These are phyloP conservation scores for Melipona bicolor DNA, from an alignment of 2,888 invertebrate species.

Conservation along the genomic window DNA sequence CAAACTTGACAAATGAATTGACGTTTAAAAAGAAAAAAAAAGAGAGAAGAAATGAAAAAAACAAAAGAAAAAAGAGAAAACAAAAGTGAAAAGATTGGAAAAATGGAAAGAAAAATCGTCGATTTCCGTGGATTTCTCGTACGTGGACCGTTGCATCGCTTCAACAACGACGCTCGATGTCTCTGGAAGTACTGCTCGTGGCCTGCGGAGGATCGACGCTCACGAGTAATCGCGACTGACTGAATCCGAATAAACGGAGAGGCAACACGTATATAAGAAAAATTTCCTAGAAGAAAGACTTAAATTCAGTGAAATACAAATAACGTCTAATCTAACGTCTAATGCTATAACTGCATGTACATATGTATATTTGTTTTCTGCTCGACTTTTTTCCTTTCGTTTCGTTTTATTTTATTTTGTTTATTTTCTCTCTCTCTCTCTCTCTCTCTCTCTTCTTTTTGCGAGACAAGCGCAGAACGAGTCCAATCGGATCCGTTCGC, in stretches of 20 bases:
- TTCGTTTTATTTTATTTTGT: constrained; percentile 12
- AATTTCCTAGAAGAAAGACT: constrained; percentile 67
- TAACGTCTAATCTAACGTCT: constrained; percentile 5
- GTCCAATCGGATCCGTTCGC: background rate
- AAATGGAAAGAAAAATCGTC: background rate
- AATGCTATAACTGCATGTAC: constrained; percentile 16
- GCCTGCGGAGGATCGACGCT: background rate
- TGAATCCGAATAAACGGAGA: constrained; percentile 40
- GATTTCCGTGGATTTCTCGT: constrained; percentile 10
- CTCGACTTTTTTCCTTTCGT: background rate
- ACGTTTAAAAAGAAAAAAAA: background rate
- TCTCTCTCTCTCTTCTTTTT: constrained; percentile 25
- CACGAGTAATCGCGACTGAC: constrained; percentile 23
- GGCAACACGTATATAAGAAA: background rate
- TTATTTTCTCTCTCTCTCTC: background rate
- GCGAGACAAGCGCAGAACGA: background rate
- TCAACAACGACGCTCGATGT: constrained; percentile 11
- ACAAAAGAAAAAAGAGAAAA: background rate
- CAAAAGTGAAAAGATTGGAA: background rate
- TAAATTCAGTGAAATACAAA: constrained; percentile 52
- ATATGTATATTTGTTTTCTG: constrained; percentile 24
- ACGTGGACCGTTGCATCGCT: constrained; percentile 2
- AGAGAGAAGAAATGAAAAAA: no score
- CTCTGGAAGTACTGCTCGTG: constrained; percentile 4
- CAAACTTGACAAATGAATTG: no score